Evolutionary conservation across 2,113 vertebrate genomes (phyloP).

Genomic region (Macquaria ambigua): DNA sequence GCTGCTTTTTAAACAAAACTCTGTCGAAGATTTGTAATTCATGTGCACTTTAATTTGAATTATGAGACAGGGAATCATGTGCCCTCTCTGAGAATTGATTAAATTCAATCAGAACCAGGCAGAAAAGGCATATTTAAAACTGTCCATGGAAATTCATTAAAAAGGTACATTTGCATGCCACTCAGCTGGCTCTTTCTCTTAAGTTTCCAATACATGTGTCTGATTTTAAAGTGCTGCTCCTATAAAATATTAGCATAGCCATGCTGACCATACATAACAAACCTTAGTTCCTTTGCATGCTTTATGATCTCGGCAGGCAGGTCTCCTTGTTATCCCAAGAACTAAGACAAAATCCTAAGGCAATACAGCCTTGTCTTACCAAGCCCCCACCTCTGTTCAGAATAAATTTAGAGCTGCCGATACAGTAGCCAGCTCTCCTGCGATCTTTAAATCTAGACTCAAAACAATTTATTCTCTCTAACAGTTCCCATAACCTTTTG

Average conservation of each 20-base stretch:
- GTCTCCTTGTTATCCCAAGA: constrained; percentile 15
- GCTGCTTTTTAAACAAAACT: constrained; percentile 38
- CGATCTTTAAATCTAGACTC: constrained; percentile 1
- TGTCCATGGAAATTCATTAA: constrained; percentile 31
- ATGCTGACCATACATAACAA: not conserved
- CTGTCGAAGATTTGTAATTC: constrained; percentile 16
- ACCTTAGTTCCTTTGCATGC: constrained; percentile 17
- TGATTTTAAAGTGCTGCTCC: constrained; percentile 7
- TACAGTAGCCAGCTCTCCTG: not conserved
- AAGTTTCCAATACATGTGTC: not conserved
- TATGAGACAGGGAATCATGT: constrained; percentile 25
- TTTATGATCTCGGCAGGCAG: constrained; percentile 28
- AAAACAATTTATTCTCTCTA: constrained; percentile 19
- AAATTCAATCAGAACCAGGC: constrained; percentile 11
- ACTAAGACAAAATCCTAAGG: constrained; percentile 28
- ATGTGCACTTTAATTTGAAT: constrained; percentile 34
- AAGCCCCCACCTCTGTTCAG: not conserved
- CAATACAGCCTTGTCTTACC: constrained; percentile 5
- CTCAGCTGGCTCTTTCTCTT: not conserved
- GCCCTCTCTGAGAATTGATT: constrained; percentile 24
- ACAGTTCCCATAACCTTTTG: constrained; percentile 1
- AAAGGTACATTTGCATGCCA: constrained; percentile 23
- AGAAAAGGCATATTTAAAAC: constrained; percentile 18
- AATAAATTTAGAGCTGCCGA: constrained; percentile 2
- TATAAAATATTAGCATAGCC: constrained; percentile 17